phyloP scores from a whole-genome alignment of 2,888 invertebrate genomes.

The Shargacucullia verbasci region DNA sequence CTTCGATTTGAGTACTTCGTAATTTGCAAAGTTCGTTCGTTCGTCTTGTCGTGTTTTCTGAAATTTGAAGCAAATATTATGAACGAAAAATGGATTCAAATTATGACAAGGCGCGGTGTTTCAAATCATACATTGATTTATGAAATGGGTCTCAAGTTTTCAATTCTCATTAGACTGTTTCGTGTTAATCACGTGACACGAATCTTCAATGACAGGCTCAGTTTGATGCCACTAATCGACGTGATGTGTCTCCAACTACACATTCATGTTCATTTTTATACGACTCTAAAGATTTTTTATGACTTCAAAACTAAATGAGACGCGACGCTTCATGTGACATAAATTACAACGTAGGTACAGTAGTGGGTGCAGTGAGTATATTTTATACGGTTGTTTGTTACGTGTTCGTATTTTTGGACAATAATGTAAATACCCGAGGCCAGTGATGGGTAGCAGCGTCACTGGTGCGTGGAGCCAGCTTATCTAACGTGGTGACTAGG shows the following conservation, averaged over 20 bases:
- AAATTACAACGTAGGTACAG: conserved; percentile 26
- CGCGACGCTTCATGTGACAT: conserved; percentile 33
- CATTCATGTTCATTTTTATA: conserved; percentile 26
- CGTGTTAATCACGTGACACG: conserved; percentile 18
- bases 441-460: too few species aligned
- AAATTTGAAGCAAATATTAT: too few species aligned
- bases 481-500: too few species aligned
- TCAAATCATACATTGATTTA: too few species aligned
- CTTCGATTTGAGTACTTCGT: too few species aligned
- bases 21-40: too few species aligned
- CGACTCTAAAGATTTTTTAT: conserved; percentile 33
- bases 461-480: too few species aligned
- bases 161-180: conserved; percentile 16
- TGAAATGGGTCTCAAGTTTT: conserved; percentile 14
- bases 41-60: too few species aligned
- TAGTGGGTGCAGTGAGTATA: conserved; percentile 20
- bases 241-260: conserved; percentile 25
- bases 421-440: too few species aligned
- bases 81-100: too few species aligned
- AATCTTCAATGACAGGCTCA: conserved; percentile 14
- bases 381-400: conserved; percentile 17
- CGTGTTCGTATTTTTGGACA: too few species aligned
- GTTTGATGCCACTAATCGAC: conserved; percentile 33
- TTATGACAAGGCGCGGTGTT: too few species aligned
- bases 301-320: conserved; percentile 37